Conservation (phyloP, 2,113 vertebrate genomes). For the Tragelaphus strepsiceros region DNA sequence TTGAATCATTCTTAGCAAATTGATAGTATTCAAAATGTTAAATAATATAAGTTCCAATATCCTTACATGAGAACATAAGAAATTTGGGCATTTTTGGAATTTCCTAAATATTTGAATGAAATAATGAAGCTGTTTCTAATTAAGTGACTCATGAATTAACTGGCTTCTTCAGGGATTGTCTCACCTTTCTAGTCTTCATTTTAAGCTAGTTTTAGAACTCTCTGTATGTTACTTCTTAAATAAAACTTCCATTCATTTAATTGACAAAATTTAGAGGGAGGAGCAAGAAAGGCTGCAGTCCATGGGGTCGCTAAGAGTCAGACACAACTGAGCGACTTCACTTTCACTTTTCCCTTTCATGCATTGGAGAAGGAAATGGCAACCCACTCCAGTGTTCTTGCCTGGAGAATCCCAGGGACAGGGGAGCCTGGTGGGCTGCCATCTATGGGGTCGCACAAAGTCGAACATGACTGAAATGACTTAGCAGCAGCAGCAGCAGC, state of each 20-base stretch:
- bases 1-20: background rate
- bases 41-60: background rate
- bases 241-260: background rate
- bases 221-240: background rate
- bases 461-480: background rate
- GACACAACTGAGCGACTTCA: too few relatives aligned
- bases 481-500: background rate
- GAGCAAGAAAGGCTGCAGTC: too few relatives aligned
- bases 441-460: rapidly evolving
- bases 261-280: background rate
- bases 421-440: too few relatives aligned
- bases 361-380: too few relatives aligned
- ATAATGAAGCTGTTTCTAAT: background rate
- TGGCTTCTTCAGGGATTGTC: background rate
- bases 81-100: background rate
- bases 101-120: background rate
- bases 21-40: background rate
- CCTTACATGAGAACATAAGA: background rate
- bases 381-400: too few relatives aligned
- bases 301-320: too few relatives aligned
- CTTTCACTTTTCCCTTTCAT: too few relatives aligned
- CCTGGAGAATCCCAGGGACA: too few relatives aligned
- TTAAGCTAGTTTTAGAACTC: background rate
- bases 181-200: background rate
- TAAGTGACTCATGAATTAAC: background rate